phyloP scores from a whole-genome alignment of 1,140 invertebrate species.

The Artemia franciscana region DNA sequence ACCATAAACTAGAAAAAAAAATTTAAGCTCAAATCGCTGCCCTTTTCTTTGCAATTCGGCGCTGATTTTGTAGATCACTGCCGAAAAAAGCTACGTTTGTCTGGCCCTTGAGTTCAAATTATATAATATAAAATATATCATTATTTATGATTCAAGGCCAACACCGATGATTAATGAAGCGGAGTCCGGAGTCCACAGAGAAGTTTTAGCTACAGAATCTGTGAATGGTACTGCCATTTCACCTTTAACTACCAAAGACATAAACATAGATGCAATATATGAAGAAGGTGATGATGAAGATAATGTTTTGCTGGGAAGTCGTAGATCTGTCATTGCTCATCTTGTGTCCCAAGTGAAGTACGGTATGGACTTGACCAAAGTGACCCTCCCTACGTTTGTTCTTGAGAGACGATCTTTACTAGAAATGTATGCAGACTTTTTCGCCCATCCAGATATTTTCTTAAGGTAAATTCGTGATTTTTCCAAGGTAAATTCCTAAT shows the following conservation, averaged over 20 bases:
- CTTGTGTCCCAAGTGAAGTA: conserved; percentile 87
- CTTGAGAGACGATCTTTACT: conserved; percentile 78
- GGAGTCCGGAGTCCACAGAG: too few species aligned
- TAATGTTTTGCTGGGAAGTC: conserved; percentile 61
- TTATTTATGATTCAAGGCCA: too few species aligned
- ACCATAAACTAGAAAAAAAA: too few species aligned
- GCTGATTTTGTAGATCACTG: too few species aligned
- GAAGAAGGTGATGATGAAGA: conserved; percentile 67
- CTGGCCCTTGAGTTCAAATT: too few species aligned
- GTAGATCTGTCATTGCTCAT: conserved; percentile 82
- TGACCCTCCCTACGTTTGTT: conserved; percentile 87
- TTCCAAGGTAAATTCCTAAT: too few species aligned
- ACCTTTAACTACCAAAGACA: neutral
- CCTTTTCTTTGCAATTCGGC: too few species aligned
- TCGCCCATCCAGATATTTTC: conserved; percentile 89
- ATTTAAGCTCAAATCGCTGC: too few species aligned
- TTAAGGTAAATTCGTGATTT: conserved; percentile 40
- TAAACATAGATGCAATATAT: conserved; percentile 34
- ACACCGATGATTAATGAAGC: too few species aligned
- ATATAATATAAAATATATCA: too few species aligned
- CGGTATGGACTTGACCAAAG: conserved; percentile 95
- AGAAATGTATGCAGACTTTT: conserved; percentile 96
- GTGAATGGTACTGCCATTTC: neutral
- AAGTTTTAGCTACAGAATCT: too few species aligned
- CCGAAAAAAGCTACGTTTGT: too few species aligned